phyloP scores from a whole-genome alignment of 2,888 invertebrate genomes.

The Spialia ferax region DNA sequence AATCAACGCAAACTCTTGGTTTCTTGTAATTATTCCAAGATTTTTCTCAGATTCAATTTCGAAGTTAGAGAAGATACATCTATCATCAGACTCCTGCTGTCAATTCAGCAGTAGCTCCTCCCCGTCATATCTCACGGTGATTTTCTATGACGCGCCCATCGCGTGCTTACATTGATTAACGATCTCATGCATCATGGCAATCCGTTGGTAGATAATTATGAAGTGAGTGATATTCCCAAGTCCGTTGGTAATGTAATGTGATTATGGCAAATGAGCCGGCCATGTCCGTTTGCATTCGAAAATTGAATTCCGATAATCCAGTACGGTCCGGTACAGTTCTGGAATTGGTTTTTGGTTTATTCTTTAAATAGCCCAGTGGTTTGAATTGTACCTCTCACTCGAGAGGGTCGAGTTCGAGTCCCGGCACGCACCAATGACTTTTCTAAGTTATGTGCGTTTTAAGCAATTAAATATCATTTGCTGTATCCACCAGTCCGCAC shows the following conservation, averaged over 20 bases:
- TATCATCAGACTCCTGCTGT: not conserved
- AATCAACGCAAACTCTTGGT: not conserved
- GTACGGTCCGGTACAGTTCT: constrained; percentile 9
- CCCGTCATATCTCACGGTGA: constrained; percentile 5
- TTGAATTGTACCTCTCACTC: no score
- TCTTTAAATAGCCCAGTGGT: no score
- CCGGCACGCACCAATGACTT: no score
- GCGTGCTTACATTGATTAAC: constrained; percentile 24
- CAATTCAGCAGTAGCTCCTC: not conserved
- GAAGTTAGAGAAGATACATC: not conserved
- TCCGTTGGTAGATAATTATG: not conserved
- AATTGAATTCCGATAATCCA: constrained; percentile 30
- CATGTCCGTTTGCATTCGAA: constrained; percentile 12
- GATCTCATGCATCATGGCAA: constrained; percentile 14
- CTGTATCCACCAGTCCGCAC: no score
- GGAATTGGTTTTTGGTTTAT: constrained; percentile 21
- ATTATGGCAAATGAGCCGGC: constrained; percentile 26
- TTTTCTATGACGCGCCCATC: constrained; percentile 26
- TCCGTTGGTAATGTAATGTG: not conserved
- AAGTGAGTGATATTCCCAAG: not conserved
- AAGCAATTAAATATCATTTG: no score
- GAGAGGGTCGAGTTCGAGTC: no score
- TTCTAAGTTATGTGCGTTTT: no score
- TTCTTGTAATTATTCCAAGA: not conserved
- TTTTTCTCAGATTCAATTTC: not conserved